phyloP scores from a whole-genome alignment of 2,113 vertebrate genomes.

The Oryzias javanicus region DNA sequence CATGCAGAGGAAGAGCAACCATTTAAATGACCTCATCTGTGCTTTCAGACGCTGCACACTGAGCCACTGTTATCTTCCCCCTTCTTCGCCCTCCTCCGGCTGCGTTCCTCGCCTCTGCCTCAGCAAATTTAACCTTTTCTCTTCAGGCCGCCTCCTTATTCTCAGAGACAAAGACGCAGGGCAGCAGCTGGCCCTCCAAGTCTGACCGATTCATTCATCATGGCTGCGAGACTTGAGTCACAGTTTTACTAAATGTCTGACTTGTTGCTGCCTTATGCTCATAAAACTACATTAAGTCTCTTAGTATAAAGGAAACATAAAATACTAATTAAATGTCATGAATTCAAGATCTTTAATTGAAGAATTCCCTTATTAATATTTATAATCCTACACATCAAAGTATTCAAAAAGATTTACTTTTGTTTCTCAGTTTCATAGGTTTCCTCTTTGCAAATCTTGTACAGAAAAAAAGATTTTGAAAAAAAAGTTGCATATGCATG shows the following conservation, averaged over 20 bases:
- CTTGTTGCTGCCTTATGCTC: not conserved
- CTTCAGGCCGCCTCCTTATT: not conserved
- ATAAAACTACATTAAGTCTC: not conserved
- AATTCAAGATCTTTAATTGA: not conserved
- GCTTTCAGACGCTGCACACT: slow-evolving; percentile 43
- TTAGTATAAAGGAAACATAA: not conserved
- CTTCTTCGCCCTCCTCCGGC: slow-evolving; percentile 4
- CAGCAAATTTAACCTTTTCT: slow-evolving; percentile 35
- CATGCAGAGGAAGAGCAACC: slow-evolving; percentile 16
- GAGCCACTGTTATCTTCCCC: slow-evolving; percentile 51
- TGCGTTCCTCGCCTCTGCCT: slow-evolving; percentile 42
- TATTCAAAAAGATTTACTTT: slow-evolving; percentile 4
- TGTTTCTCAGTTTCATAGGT: too few species aligned
- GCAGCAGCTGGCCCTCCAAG: slow-evolving; percentile 41
- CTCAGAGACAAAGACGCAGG: slow-evolving; percentile 39
- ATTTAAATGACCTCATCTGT: slow-evolving; percentile 53
- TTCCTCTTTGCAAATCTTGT: too few species aligned
- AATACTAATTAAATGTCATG: not conserved
- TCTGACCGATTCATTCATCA: slow-evolving; percentile 36
- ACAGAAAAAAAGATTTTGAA: too few species aligned
- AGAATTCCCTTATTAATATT: not conserved
- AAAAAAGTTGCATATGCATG: too few species aligned
- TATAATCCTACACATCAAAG: not conserved
- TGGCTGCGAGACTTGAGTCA: not conserved
- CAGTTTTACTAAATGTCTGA: slow-evolving; percentile 15